Base-by-base conservation (phyloP, 2,113 vertebrate species). In the Neolamprologus devosi region DNA sequence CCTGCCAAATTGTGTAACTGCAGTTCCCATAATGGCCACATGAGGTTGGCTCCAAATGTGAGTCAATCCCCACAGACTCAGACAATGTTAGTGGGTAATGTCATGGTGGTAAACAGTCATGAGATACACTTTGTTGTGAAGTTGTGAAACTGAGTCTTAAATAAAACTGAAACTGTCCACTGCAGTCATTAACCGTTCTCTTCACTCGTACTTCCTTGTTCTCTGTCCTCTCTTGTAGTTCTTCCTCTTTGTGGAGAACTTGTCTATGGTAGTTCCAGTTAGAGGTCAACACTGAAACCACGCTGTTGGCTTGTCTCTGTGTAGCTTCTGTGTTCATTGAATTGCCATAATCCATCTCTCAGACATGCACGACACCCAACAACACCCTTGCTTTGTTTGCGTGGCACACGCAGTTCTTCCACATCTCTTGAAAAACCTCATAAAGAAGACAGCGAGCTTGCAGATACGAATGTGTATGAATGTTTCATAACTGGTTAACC, bases 381-480 rank as follows among this genome's bases (percentile, higher is more conserved):
- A 68, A 13, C 28, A 37, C 7, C 0, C 4, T 40, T 68, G 33
- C n/a, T 68, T 40, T 8, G 33, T 13, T 65, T 37, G 60, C 13
- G 63, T 60, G 28, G 1, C 57, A 60, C 57, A 1, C 0, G 58
- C 30, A 13, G 5, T 13, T 65, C 33, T 37, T 65, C 33, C 60
- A 65, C 4, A 2, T 35, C 5, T 30, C 26, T 30, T 0, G 8
- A 40, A 58, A 65, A 10, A 10, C 3, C 0, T 35, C 10, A n/a
- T n/a, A 35, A 65, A 21, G 17, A 58, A 23, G 54, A 0, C 26
- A 2, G 60, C 3, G 17, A 65, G 17, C 58, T n/a, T 63, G 58
- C 30, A 35, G 33, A 35, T n/a, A 35, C 3, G 6, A 35, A 35
- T 65, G 30, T 35, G 17, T 58, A 60, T 0, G 10, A 3, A 37